A percentile compares a stretch with the other conserved stretches of the same genome.
These are phyloP conservation scores for Calliphora vomitoria DNA, from an alignment of 2,888 invertebrate species.

Conservation along the genomic window DNA sequence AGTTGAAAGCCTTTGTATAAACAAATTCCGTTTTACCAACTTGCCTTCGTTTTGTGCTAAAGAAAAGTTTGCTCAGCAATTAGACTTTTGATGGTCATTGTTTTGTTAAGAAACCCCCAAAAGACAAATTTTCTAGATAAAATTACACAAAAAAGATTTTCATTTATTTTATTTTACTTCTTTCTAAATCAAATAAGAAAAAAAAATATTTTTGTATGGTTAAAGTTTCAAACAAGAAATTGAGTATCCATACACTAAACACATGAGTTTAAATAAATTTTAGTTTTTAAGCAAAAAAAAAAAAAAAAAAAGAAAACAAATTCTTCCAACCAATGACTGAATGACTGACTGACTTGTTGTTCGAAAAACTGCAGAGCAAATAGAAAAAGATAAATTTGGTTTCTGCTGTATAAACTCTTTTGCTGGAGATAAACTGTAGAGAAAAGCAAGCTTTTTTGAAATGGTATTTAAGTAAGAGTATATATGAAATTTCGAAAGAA, in stretches of 20 bases:
- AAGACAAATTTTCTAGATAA: slow-evolving; percentile 71
- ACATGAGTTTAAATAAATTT: slow-evolving; percentile 31
- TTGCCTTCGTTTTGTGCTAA: slow-evolving; percentile 9
- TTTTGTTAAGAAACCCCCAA: slow-evolving; percentile 71
- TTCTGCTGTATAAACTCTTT: slow-evolving; percentile 46
- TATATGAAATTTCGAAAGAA: neutral
- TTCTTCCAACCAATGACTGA: slow-evolving; percentile 52
- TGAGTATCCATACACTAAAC: slow-evolving; percentile 26
- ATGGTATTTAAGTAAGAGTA: slow-evolving; percentile 23
- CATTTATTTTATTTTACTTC: slow-evolving; percentile 10
- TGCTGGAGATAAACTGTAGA: slow-evolving; percentile 23
- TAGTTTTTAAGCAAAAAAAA: slow-evolving; percentile 15
- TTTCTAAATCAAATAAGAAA: slow-evolving; percentile 24
- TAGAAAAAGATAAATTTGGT: slow-evolving; percentile 25
- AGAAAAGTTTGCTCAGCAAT: slow-evolving; percentile 72
- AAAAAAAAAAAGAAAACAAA: slow-evolving; percentile 21
- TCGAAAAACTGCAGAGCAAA: slow-evolving; percentile 18
- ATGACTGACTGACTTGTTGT: slow-evolving; percentile 53
- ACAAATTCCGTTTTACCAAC: slow-evolving; percentile 14
- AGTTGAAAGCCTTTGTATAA: slow-evolving; percentile 33
- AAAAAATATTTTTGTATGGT: slow-evolving; percentile 25
- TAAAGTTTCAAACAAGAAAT: slow-evolving; percentile 55
- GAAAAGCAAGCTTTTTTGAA: slow-evolving; percentile 35
- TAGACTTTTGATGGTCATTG: slow-evolving; percentile 74
- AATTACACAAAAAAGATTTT: slow-evolving; percentile 56